phyloP scores from a whole-genome alignment of 64 coral and sea anemone species.

The Stichodactyla mertensii region DNA sequence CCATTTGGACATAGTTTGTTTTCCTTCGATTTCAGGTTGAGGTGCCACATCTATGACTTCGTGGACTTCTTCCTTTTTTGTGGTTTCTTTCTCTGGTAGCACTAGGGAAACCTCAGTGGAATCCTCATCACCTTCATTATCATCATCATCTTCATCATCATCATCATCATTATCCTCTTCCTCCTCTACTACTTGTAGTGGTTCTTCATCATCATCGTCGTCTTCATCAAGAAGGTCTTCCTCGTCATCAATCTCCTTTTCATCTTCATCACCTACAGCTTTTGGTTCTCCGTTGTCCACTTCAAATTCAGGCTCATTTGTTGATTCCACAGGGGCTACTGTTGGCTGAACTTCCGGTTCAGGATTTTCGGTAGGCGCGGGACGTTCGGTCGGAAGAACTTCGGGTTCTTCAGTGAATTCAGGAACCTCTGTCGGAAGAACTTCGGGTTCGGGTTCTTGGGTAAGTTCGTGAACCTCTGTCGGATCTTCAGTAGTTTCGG shows the following conservation, averaged over 20 bases:
- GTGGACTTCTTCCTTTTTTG: neutral
- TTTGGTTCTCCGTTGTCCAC: neutral
- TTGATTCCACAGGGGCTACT: neutral
- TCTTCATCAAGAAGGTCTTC: neutral
- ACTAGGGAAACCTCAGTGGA: neutral
- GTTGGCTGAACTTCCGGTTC: neutral
- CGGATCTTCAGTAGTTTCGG: neutral
- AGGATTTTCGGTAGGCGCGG: neutral
- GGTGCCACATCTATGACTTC: neutral
- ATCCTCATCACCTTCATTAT: neutral
- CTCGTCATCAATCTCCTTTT: slow-evolving; percentile 5
- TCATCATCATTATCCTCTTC: neutral
- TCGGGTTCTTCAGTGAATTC: neutral
- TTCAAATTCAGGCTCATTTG: neutral
- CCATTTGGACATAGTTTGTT: neutral
- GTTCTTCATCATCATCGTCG: neutral
- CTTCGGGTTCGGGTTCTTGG: neutral
- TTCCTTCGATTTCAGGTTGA: neutral
- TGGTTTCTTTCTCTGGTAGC: neutral
- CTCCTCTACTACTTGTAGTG: neutral
- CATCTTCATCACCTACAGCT: neutral
- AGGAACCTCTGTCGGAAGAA: neutral
- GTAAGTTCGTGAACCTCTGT: neutral
- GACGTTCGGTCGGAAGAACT: neutral
- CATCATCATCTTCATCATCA: neutral